Percentiles rank a stretch among this genome's conserved stretches.
phyloP scores from a whole-genome alignment of 1,140 invertebrate genomes.

The Aphelenchoides avenae region DNA sequence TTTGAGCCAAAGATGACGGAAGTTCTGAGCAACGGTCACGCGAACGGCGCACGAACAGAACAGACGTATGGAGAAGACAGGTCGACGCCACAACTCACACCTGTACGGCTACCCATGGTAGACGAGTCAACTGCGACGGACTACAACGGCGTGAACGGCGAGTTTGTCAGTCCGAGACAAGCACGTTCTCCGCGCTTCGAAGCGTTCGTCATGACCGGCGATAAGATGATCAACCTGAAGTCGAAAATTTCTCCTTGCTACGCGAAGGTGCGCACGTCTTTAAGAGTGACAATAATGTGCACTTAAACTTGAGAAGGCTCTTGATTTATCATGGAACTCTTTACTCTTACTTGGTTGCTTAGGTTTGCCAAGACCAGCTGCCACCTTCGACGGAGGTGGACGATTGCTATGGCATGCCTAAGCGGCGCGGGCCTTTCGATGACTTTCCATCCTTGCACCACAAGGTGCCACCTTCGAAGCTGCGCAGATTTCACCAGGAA shows the following conservation, averaged over 20 bases:
- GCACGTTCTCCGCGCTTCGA: slow-evolving; percentile 67
- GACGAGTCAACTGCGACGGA: neutral
- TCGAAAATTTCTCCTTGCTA: slow-evolving; percentile 65
- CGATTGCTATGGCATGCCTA: slow-evolving; percentile 8
- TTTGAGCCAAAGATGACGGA: no score
- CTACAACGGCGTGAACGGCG: neutral
- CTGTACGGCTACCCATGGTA: no score
- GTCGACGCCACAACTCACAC: no score
- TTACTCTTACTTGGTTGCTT: neutral
- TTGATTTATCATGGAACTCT: neutral
- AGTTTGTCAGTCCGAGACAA: neutral
- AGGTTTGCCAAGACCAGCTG: slow-evolving; percentile 44
- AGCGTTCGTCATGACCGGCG: slow-evolving; percentile 94
- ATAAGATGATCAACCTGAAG: slow-evolving; percentile 79
- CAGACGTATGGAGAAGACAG: no score
- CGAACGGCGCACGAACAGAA: no score
- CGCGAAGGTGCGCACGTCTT: slow-evolving; percentile 44
- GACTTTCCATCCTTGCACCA: slow-evolving; percentile 43
- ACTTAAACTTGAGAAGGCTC: neutral
- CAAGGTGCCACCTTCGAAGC: slow-evolving; percentile 22
- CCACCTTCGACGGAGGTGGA: slow-evolving; percentile 44
- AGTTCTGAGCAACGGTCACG: no score
- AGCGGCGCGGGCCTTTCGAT: slow-evolving; percentile 25
- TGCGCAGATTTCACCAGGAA: slow-evolving; percentile 26
- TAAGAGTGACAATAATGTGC: neutral